Base-by-base conservation (phyloP, 2,797 vertebrate genomes). In the Schizothorax lantsangensis region DNA sequence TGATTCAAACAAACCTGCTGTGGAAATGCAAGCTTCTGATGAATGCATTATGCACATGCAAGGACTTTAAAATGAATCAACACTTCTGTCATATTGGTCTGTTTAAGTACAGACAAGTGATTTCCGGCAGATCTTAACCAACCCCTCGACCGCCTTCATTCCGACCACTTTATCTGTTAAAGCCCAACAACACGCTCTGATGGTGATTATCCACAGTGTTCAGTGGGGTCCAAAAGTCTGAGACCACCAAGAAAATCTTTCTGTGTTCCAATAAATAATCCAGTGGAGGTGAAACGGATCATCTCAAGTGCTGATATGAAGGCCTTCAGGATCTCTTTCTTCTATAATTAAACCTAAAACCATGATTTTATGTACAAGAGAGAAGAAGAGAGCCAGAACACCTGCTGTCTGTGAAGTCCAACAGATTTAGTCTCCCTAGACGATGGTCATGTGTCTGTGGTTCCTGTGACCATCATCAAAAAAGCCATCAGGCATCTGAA, bases 381-480 rank as follows among this genome's bases (percentile, higher is more conserved):
- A 69, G 30, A 66, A 26, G 52, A 83, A 26, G 47, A 33, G 26
- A 72, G 14, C 52, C 26, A 36, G 19, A 79, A 17, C 36, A 79
- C 26, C 49, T 38, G 26, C 36, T 54, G 45, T 30, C 62, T 19
- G 33, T 26, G 23, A 40, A 71, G n/a, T 47, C 19, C 66, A 38
- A 33, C 38, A 26, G 33, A 74, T 88, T 59, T 38, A 8, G 38
- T 82, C 59, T 71, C 93, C 30, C 30, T n/a, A 96, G 26, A 96
- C 94, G 3, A 93, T 92, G 66, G 95, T 96, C 59, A 84, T 80
- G 68, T 96, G 95, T 92, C 95, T 94, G 90, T 95, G 94, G 86
- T 95, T 95, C 38, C 4, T 91, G 72, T 84, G 26, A 11, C 77
- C 88, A 0, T 33, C 5, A 23, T 79, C 74, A 21, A 71, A 83